phyloP scores from a whole-genome alignment of 2,888 invertebrate species.

The Troilus luridus region DNA sequence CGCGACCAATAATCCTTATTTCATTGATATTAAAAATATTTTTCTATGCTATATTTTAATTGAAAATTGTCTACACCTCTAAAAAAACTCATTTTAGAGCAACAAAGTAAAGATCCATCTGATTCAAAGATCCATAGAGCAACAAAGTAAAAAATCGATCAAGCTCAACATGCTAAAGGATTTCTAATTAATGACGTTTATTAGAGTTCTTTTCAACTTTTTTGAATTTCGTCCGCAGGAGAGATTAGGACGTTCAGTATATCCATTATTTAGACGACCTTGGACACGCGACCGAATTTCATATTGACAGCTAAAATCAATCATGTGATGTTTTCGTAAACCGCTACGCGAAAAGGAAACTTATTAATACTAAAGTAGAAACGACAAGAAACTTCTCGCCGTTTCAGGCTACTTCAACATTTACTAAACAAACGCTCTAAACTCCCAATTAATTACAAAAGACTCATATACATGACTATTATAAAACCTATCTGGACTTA shows the following conservation, averaged over 20 bases:
- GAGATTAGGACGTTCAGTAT: background rate
- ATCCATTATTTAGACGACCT: background rate
- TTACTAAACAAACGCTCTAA: too few relatives aligned
- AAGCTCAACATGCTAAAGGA: background rate
- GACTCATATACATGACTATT: too few relatives aligned
- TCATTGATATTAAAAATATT: too few relatives aligned
- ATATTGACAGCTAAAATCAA: background rate
- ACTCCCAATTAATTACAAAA: too few relatives aligned
- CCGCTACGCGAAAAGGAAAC: background rate
- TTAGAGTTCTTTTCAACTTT: background rate
- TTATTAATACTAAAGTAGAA: background rate
- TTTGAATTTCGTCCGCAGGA: background rate
- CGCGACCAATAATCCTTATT: too few relatives aligned
- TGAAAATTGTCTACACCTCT: too few relatives aligned
- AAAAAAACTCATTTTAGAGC: too few relatives aligned
- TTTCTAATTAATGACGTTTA: background rate
- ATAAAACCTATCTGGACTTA: too few relatives aligned
- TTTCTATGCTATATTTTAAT: too few relatives aligned
- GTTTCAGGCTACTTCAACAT: too few relatives aligned
- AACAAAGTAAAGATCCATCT: too few relatives aligned
- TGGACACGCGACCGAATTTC: background rate
- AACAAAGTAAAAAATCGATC: background rate
- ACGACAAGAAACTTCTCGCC: too few relatives aligned
- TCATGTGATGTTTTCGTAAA: background rate
- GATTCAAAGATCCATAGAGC: background rate